These are phyloP conservation scores for Malacoctenus gilli DNA, from an alignment of 2,797 vertebrate species.

Conservation along the genomic window DNA sequence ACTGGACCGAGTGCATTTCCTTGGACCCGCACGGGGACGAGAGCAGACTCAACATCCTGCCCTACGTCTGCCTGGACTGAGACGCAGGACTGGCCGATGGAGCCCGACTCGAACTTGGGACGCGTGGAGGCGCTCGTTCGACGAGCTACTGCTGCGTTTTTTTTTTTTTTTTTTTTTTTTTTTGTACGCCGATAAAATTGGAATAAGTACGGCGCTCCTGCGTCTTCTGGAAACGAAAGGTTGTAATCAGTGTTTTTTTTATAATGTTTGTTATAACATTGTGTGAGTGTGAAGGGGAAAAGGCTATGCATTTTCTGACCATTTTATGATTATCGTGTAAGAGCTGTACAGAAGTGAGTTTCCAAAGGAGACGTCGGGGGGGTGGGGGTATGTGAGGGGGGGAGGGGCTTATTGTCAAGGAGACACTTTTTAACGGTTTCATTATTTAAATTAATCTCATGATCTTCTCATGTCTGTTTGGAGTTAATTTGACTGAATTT, in stretches of 20 bases:
- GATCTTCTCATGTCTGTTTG: too few relatives aligned
- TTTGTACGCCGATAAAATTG: conserved; percentile 23
- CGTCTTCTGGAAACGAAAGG: conserved; percentile 7
- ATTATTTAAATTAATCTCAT: too few relatives aligned
- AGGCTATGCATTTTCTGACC: conserved; percentile 76
- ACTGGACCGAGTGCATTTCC: conserved; percentile 96
- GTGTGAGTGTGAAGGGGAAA: conserved; percentile 8
- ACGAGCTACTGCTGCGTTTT: too few relatives aligned
- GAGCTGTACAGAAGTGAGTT: conserved; percentile 52
- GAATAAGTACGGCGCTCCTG: conserved; percentile 23
- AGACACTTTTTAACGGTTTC: too few relatives aligned
- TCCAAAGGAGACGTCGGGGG: not conserved
- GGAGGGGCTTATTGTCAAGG: too few relatives aligned
- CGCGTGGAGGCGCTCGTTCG: too few relatives aligned
- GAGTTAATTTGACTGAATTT: too few relatives aligned
- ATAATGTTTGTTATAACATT: conserved; percentile 23
- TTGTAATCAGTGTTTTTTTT: conserved; percentile 36
- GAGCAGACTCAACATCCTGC: conserved; percentile 91
- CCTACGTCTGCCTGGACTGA: conserved; percentile 96
- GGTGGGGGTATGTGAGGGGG: too few relatives aligned
- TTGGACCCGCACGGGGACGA: conserved; percentile 91
- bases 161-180: too few relatives aligned
- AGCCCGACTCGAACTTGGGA: too few relatives aligned
- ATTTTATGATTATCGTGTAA: conserved; percentile 65
- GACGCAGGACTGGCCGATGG: conserved; percentile 1